phyloP scores from a whole-genome alignment of 1,140 invertebrate genomes.

The Atopsyche davidsoni region DNA sequence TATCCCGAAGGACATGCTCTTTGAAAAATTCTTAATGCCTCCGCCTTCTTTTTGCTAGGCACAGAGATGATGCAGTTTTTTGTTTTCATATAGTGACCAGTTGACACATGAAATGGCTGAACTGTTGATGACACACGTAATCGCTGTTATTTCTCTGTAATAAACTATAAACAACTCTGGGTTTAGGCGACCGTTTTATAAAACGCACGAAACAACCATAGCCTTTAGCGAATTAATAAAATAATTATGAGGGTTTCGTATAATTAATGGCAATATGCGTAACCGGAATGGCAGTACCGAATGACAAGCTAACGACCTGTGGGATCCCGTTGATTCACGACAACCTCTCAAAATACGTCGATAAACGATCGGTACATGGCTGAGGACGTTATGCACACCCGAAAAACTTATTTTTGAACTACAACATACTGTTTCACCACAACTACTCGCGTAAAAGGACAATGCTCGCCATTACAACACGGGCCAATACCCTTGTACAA shows the following conservation, averaged over 20 bases:
- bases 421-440: conserved; percentile 3
- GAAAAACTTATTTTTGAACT: background rate
- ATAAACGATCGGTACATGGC: background rate
- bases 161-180: conserved; percentile 1
- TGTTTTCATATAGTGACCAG: background rate
- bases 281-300: conserved; percentile 13
- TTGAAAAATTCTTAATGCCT: too few relatives aligned
- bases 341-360: background rate
- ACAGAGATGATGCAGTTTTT: background rate
- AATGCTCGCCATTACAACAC: conserved; percentile 24
- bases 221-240: conserved; percentile 1
- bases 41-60: too few relatives aligned
- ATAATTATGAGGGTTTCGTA: conserved; percentile 6
- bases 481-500: conserved; percentile 16
- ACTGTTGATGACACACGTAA: conserved; percentile 9
- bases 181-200: too few relatives aligned
- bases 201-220: too few relatives aligned
- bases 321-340: background rate
- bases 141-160: background rate
- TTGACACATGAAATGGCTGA: conserved; percentile 14
- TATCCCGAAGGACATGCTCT: too few relatives aligned
- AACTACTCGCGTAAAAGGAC: conserved; percentile 11
- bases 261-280: conserved; percentile 8
- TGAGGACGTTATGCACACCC: background rate
- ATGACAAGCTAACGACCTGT: conserved; percentile 16